These are phyloP conservation scores for Hartigia nigra DNA, from an alignment of 2,888 invertebrate species.

Conservation along the genomic window DNA sequence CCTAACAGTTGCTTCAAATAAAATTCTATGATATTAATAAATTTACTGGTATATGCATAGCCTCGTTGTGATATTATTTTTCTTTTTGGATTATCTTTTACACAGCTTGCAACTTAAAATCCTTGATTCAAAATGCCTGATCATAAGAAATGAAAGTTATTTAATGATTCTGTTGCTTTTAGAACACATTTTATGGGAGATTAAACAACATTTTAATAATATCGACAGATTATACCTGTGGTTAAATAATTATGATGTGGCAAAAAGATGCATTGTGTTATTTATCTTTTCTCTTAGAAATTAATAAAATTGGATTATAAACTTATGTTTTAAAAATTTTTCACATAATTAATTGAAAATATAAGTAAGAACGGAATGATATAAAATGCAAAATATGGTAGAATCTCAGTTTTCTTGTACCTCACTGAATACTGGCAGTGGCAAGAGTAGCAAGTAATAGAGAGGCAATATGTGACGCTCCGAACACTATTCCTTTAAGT, in stretches of 20 bases:
- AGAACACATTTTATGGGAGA: background rate
- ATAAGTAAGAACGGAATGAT: background rate
- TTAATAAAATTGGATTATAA: background rate
- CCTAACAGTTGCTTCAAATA: background rate
- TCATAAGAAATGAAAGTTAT: background rate
- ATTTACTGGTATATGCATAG: background rate
- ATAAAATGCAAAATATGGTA: background rate
- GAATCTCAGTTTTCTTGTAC: background rate
- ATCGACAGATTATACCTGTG: background rate
- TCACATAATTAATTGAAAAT: background rate
- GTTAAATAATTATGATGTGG: background rate
- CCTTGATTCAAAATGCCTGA: background rate
- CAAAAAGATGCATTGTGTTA: background rate
- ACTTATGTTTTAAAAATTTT: background rate
- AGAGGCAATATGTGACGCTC: background rate
- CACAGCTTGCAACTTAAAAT: background rate
- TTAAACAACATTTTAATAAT: background rate
- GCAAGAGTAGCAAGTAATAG: background rate
- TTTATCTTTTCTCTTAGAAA: background rate
- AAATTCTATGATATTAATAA: background rate
- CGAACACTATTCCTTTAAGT: background rate
- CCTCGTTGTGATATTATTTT: background rate
- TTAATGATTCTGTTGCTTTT: background rate
- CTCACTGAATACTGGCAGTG: background rate
- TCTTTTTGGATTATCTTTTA: background rate